phyloP scores from a whole-genome alignment of 2,113 vertebrate genomes.

The Cryptotis parvus region DNA sequence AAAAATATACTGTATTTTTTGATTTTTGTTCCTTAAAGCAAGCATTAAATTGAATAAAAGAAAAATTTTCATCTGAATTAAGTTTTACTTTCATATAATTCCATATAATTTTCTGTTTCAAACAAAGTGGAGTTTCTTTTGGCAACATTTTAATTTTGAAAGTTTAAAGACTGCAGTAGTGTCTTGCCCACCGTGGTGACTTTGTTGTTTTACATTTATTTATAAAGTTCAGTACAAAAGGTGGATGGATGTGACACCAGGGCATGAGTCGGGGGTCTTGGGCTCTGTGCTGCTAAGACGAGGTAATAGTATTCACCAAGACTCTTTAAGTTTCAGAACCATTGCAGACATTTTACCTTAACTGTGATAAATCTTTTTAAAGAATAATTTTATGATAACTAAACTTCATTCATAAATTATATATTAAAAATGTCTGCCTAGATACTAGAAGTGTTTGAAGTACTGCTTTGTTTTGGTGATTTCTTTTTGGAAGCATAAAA shows the following conservation, averaged over 20 bases:
- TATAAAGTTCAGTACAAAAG: background rate
- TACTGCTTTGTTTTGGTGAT: no score
- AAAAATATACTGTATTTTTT: background rate
- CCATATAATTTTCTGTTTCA: constrained; percentile 63
- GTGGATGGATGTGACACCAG: background rate
- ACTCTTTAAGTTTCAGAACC: background rate
- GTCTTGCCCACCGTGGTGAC: background rate
- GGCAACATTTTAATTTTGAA: background rate
- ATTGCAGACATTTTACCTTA: background rate
- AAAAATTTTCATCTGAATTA: constrained; percentile 15
- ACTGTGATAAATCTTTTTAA: no score
- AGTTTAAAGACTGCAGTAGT: background rate
- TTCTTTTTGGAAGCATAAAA: no score
- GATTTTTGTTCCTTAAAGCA: background rate
- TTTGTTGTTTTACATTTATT: background rate
- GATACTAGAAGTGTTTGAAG: no score
- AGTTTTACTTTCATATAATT: constrained; percentile 62
- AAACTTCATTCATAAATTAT: no score
- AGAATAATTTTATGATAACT: no score
- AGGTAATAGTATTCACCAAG: no score
- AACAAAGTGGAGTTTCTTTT: constrained; percentile 53
- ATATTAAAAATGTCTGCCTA: no score
- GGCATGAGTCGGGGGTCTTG: background rate
- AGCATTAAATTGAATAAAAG: background rate
- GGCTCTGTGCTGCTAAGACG: background rate